Evolutionary conservation across 1,140 invertebrate species (phyloP), one percentile per base, ranked within the genome.

Genomic region (Phthorimaea operculella): DNA sequence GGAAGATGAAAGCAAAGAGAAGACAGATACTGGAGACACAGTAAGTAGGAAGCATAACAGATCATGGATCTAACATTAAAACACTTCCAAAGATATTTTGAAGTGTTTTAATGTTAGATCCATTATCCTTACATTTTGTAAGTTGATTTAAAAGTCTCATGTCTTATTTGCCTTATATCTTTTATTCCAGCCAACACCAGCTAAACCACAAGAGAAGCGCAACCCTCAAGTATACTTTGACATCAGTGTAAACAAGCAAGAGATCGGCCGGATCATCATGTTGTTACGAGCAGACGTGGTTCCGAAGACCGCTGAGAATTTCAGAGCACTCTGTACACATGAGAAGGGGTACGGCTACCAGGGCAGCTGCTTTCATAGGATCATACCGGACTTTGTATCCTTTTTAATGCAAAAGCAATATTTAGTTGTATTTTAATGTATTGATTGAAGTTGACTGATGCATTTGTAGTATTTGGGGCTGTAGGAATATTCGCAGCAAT

Each of bases 291-390:
- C 93, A 21, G 97, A 99, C 80, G 90, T 99, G 55, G 96, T 96
- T 12, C 98, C n/a, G n/a, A 93, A 93, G 79, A 99, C 98, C 42
- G 95, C 94, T 39, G 96, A 98, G 76, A 99, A 99, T 85, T 99
- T 99, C 76, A 88, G 94, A 33, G 92, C 92, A 55, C 87, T 99
- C 0, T 99, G 97, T 76, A 98, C 96, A 4, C 94, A 98, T 77
- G 96, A 98, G 79, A 96, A 94, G 79, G 97, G 97, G 1, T 98
- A 93, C 80, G 97, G 96, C 1, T 99, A 93, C 85, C 95, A 97
- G 85, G 93, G 92, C 0, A 95, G 92, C 64, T 88, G 85, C 28
- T 96, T 99, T 75, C 96, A 98, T 79, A 89, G 97, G 60, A 93
- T 99, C 42, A 98, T 99, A 80, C 96, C 95, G 47, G 94, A 95